Base-by-base conservation (phyloP, 2,888 invertebrate species). In the Stenchaetothrips biformis region DNA sequence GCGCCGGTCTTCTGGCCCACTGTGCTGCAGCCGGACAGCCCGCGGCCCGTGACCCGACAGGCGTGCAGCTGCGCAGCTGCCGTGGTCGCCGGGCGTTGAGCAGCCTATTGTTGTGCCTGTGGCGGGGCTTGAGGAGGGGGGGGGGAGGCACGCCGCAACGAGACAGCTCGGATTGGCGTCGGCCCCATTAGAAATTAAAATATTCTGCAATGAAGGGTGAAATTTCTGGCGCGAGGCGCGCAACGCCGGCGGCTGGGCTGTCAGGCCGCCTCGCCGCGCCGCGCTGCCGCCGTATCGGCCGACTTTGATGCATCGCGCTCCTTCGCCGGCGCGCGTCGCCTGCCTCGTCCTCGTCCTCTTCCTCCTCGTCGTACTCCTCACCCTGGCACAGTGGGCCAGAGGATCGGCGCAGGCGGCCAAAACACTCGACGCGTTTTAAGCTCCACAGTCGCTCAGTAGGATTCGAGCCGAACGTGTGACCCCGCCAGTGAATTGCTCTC, bases 101-200 rank as follows among this genome's bases (percentile, higher is more conserved):
- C 53, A 7, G 13, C 18, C 59, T 59, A 59, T 59, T 59, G 59
- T 59, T 21, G 25, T 7, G n/a, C 3, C 67, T 9, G n/a, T n/a
- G 18, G 59, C 59, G 16, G 59, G 18, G 13, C 18, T n/a, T n/a
- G 37, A 4, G 37, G 37, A 1, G 53, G 53, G 8, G 53, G 13
- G 11, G 53, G 53, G 53, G 37, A 37, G 37, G 37, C 37, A 37
- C 37, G 37, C 37, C 37, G 37, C 37, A 37, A 37, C 37, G 37
- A 37, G 37, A 37, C 37, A 37, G 37, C 37, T 37, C 37, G 37
- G 37, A 37, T 37, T 37, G 37, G 37, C 37, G 37, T 37, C 37
- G 37, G 37, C 37, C 37, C 37, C 37, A 74, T 74, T 74, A 74
- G 21, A 74, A 74, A 74, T 74, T 74, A 74, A 74, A 74, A 74